A percentile compares a stretch with the other conserved stretches of the same genome.
Conservation (phyloP, 2,113 vertebrate genomes). For the Colaptes auratus region DNA sequence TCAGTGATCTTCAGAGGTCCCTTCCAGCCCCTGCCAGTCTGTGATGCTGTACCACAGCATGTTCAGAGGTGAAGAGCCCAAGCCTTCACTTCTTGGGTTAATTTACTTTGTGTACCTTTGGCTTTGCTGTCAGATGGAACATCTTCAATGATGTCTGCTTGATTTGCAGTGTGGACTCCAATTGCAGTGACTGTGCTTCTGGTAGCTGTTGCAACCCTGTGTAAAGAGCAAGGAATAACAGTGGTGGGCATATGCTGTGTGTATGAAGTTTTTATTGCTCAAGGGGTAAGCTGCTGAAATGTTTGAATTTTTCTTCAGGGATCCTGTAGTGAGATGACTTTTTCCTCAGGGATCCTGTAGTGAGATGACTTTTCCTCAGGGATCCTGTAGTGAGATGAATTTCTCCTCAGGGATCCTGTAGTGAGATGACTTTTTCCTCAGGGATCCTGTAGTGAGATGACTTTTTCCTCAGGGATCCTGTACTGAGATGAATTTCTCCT, state of each 20-base stretch:
- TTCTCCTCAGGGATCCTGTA: too few relatives aligned
- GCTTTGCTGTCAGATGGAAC: not conserved
- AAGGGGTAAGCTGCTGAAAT: slow-evolving; percentile 86
- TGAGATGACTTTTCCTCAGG: too few relatives aligned
- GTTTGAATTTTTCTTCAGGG: not conserved
- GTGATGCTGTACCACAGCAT: not conserved
- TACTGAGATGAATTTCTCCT: not conserved
- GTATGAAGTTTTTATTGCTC: slow-evolving; percentile 96
- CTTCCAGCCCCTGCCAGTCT: not conserved
- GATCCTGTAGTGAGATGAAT: too few relatives aligned
- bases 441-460: too few relatives aligned
- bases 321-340: not conserved
- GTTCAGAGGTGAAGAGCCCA: not conserved
- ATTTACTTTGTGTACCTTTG: not conserved
- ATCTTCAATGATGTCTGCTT: not conserved
- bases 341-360: too few relatives aligned
- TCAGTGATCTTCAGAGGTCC: too few relatives aligned
- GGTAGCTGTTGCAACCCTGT: slow-evolving; percentile 92
- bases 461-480: too few relatives aligned
- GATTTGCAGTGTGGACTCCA: slow-evolving; percentile 89
- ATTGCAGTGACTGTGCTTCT: slow-evolving; percentile 91
- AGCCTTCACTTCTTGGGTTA: not conserved
- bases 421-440: too few relatives aligned
- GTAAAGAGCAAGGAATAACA: slow-evolving; percentile 97
- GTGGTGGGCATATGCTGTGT: slow-evolving; percentile 97